phyloP scores from a whole-genome alignment of 2,113 vertebrate species.

The Crotalus horridus region DNA sequence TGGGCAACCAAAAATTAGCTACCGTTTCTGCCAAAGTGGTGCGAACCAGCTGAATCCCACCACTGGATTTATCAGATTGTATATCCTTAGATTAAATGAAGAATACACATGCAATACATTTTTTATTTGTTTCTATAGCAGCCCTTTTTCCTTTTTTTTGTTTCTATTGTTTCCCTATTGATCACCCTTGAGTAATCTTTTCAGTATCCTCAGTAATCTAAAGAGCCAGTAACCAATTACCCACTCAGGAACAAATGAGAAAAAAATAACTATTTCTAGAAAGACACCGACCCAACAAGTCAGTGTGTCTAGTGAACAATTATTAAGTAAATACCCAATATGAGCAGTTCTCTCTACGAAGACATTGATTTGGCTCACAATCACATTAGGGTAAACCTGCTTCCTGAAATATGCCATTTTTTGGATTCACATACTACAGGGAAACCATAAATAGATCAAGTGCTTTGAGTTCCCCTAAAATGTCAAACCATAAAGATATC shows the following conservation, averaged over 20 bases:
- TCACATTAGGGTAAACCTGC: no score
- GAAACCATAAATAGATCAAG: background rate
- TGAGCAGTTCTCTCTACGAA: no score
- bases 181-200: background rate
- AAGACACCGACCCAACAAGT: background rate
- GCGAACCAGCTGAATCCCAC: no score
- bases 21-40: no score
- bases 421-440: background rate
- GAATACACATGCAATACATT: background rate
- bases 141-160: background rate
- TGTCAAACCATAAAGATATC: background rate
- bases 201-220: background rate
- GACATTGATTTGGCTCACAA: no score
- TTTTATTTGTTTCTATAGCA: background rate
- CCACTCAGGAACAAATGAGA: background rate
- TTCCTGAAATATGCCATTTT: background rate
- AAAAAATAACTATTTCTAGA: no score
- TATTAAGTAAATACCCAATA: no score
- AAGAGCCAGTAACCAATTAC: background rate
- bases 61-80: no score
- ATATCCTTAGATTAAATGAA: no score
- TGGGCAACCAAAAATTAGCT: no score
- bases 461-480: background rate
- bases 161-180: background rate
- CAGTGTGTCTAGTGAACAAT: background rate